A percentile compares a stretch with the other conserved stretches of the same genome.
phyloP scores from a whole-genome alignment of 2,113 vertebrate genomes.

The Cyprinodon tularosa region DNA sequence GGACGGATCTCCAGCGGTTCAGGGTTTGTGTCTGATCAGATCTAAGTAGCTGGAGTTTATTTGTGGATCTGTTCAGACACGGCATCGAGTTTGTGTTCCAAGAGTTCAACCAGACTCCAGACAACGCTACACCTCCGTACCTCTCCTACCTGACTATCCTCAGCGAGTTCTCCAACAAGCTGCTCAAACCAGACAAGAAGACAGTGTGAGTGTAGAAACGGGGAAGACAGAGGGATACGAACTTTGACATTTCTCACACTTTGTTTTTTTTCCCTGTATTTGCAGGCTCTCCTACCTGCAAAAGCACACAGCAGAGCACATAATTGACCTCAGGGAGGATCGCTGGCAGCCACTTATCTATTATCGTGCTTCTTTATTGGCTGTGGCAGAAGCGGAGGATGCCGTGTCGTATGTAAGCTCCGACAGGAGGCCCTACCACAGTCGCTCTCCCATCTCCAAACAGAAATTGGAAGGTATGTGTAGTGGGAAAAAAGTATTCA shows the following conservation, averaged over 20 bases:
- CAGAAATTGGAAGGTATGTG: constrained; percentile 79
- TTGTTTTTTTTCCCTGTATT: not conserved
- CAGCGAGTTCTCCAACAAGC: constrained; percentile 90
- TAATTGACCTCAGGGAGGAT: constrained; percentile 77
- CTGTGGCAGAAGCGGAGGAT: constrained; percentile 83
- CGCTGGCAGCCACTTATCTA: constrained; percentile 84
- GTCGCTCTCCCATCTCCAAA: constrained; percentile 72
- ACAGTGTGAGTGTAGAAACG: constrained; percentile 82
- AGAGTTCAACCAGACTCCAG: constrained; percentile 74
- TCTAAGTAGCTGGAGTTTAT: not conserved
- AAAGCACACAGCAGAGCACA: constrained; percentile 79
- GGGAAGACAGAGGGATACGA: not conserved
- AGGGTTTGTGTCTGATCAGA: too few relatives aligned
- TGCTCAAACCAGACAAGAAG: constrained; percentile 91
- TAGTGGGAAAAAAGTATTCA: too few relatives aligned
- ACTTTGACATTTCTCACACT: not conserved
- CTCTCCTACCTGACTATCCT: constrained; percentile 88
- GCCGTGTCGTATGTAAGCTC: constrained; percentile 78
- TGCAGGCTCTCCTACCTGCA: constrained; percentile 85
- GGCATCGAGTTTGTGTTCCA: constrained; percentile 91
- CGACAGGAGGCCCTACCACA: constrained; percentile 67
- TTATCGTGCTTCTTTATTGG: constrained; percentile 86
- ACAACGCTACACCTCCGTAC: constrained; percentile 77
- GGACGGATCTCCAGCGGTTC: rapidly evolving
- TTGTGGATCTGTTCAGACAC: constrained; percentile 72